Evolutionary conservation across 2,888 invertebrate species (phyloP), one percentile per base, ranked within the genome.

Genomic region (Nephrotoma appendiculata): DNA sequence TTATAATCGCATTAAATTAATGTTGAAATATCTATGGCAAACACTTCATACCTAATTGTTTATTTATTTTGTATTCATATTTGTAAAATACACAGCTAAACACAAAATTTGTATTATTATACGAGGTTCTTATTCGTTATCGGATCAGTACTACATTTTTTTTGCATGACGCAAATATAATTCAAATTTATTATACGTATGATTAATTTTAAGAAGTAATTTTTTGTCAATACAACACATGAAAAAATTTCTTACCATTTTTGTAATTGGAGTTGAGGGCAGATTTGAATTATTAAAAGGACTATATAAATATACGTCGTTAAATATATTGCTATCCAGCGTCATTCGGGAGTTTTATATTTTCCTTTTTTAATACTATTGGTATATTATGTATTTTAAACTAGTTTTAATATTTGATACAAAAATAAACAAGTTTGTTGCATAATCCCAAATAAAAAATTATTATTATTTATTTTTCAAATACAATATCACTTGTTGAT

Each of bases 221-320:
- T 43, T 52, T 52, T 85, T 42, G 42, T 15, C 41, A 19, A n/a
- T n/a, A 83, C 83, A 3, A 15, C 84, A 85, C 57, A 52, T 5
- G 31, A 71, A 48, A 48, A 71, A 71, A 71, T 45, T 87, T 86
- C 91, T 91, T 91, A 91, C 91, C 91, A 90, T 89, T 91, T 92
- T 92, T 85, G 91, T 91, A 88, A 91, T 89, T 48, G 91, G 91
- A 88, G 91, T 91, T 85, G 91, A 88, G 88, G 91, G 91, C 89
- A 90, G 90, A 87, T 89, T 91, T 48, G 86, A 87, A 31, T 87
- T 57, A 86, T 85, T 87, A 71, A 87, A 87, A 48, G 88, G 87
- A 87, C 88, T 88, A 86, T 86, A 87, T n/a, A 88, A 85, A 86
- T 87, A 88, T 41, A 88, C 88, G 87, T 88, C 88, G 86, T 88